Conservation (phyloP, 2,113 vertebrate genomes). For the Stictonetta naevosa region DNA sequence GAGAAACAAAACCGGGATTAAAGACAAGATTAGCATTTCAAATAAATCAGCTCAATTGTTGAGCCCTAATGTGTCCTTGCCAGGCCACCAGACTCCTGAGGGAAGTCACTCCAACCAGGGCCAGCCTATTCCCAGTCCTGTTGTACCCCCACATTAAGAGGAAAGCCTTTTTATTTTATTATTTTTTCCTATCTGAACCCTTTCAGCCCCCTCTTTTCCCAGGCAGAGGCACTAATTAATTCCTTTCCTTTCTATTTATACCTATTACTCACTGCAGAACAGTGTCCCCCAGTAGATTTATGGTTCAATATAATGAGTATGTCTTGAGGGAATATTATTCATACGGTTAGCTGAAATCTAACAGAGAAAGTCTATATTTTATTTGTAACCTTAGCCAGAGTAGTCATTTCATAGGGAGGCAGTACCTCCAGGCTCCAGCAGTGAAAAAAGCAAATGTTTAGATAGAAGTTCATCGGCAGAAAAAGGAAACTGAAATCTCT, state of each 20-base stretch:
- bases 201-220: slow-evolving; percentile 62
- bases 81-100: background rate
- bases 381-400: slow-evolving; percentile 23
- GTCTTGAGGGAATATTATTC: slow-evolving; percentile 48
- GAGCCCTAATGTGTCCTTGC: background rate
- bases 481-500: slow-evolving; percentile 24
- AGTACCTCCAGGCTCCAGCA: background rate
- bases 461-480: background rate
- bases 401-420: background rate
- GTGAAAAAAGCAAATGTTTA: slow-evolving; percentile 41
- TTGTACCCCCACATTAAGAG: background rate
- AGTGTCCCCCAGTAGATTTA: background rate
- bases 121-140: background rate
- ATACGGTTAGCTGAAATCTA: background rate
- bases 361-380: slow-evolving; percentile 38
- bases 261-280: slow-evolving; percentile 22
- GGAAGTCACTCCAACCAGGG: background rate
- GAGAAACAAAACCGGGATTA: background rate
- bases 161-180: background rate
- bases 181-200: background rate
- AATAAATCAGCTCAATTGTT: background rate
- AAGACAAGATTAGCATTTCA: background rate
- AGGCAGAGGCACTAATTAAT: slow-evolving; percentile 20
- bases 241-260: slow-evolving; percentile 67
- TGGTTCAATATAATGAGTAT: background rate